Evolutionary conservation across 2,888 invertebrate species (phyloP).

Genomic region (Linyphia triangularis): DNA sequence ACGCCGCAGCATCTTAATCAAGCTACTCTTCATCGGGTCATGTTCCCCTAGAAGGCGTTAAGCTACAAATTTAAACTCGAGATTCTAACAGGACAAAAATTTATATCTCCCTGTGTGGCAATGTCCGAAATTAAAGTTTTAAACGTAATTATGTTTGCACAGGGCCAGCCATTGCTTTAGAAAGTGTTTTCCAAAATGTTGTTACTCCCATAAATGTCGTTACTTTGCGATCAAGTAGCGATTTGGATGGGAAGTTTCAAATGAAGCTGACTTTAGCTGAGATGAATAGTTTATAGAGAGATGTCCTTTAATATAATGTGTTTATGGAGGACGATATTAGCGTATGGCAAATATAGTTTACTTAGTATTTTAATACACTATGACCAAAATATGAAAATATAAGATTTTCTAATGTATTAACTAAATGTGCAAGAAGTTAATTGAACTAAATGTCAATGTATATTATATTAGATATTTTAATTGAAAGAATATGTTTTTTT

Average conservation of each 20-base stretch:
- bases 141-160: constrained; percentile 39
- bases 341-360: too few relatives aligned
- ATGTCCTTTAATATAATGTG: background rate
- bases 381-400: too few relatives aligned
- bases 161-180: background rate
- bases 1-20: background rate
- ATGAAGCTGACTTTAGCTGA: background rate
- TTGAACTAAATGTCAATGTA: too few relatives aligned
- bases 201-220: background rate
- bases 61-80: background rate
- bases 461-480: too few relatives aligned
- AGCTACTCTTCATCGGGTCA: background rate
- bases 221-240: constrained; percentile 26
- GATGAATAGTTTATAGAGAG: background rate
- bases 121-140: constrained; percentile 45
- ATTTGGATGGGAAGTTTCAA: background rate
- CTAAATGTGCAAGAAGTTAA: too few relatives aligned
- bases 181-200: background rate
- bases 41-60: background rate
- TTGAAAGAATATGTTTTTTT: too few relatives aligned
- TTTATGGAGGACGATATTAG: background rate
- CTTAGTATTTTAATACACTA: too few relatives aligned
- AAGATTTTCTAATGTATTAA: too few relatives aligned
- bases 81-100: constrained; percentile 8
- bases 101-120: background rate